These are phyloP conservation scores for Mesaphorura yosii DNA, from an alignment of 1,140 invertebrate species.

Conservation along the genomic window DNA sequence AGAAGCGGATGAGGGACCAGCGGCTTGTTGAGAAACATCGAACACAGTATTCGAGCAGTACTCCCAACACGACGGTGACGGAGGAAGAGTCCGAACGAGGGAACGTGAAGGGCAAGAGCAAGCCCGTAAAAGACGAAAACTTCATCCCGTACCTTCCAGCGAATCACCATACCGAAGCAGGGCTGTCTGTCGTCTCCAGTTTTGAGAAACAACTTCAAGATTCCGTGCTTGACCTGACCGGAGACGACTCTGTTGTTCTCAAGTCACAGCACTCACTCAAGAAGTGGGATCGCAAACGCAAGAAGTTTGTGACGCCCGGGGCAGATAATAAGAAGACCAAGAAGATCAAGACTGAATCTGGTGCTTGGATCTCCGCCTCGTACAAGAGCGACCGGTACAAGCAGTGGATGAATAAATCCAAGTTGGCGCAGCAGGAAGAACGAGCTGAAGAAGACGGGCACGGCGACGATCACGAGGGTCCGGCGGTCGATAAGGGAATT, in stretches of 20 bases:
- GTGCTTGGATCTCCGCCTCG: slow-evolving; percentile 80
- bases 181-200: slow-evolving; percentile 58
- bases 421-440: slow-evolving; percentile 49
- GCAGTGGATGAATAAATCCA: slow-evolving; percentile 73
- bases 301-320: slow-evolving; percentile 72
- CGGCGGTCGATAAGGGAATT: neutral
- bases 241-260: slow-evolving; percentile 57
- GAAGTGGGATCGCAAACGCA: slow-evolving; percentile 81
- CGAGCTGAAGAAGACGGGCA: slow-evolving; percentile 48
- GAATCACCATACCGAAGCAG: slow-evolving; percentile 78
- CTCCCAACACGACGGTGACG: slow-evolving; percentile 39
- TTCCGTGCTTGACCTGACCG: slow-evolving; percentile 64
- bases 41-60: slow-evolving; percentile 30
- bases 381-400: slow-evolving; percentile 84
- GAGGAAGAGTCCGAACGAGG: neutral
- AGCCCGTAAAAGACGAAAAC: slow-evolving; percentile 39
- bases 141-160: slow-evolving; percentile 76
- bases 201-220: slow-evolving; percentile 60
- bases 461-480: slow-evolving; percentile 18
- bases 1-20: slow-evolving; percentile 52
- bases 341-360: slow-evolving; percentile 89
- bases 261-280: slow-evolving; percentile 47
- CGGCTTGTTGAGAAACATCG: slow-evolving; percentile 44
- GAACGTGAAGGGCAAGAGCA: neutral
- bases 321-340: slow-evolving; percentile 42